phyloP scores from a whole-genome alignment of 2,113 vertebrate species.

The Aplodontia rufa region DNA sequence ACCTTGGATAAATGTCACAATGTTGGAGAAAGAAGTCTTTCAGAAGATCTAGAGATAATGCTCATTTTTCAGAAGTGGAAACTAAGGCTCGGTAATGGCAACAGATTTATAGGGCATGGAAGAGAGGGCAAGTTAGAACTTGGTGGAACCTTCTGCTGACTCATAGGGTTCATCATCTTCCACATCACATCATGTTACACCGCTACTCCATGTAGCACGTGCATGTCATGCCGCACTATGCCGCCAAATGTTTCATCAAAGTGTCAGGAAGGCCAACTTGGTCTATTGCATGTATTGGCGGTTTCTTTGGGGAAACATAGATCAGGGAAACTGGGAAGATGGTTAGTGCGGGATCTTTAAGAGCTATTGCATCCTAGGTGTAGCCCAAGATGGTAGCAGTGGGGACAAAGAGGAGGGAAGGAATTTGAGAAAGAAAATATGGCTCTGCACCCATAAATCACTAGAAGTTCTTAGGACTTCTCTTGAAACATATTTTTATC shows the following conservation, averaged over 20 bases:
- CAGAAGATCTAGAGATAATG: not conserved
- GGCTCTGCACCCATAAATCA: not conserved
- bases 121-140: not conserved
- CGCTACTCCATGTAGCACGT: not conserved
- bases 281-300: not conserved
- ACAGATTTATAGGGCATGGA: not conserved
- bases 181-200: not conserved
- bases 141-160: not conserved
- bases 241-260: not conserved
- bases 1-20: not conserved
- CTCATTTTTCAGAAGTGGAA: slow-evolving; percentile 19
- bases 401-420: not conserved
- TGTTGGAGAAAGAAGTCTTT: not conserved
- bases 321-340: not conserved
- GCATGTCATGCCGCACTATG: not conserved
- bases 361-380: not conserved
- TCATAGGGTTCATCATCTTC: not conserved
- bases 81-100: not conserved
- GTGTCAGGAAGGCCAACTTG: not conserved
- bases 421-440: not conserved
- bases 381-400: not conserved
- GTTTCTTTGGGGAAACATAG: not conserved
- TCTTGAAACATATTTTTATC: not conserved
- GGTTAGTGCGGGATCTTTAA: not conserved
- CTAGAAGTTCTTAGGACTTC: not conserved